Percentiles rank a stretch among this genome's conserved stretches.
Evolutionary conservation across 2,797 vertebrate species (phyloP).

Genomic region (Poliocrania exsul): DNA sequence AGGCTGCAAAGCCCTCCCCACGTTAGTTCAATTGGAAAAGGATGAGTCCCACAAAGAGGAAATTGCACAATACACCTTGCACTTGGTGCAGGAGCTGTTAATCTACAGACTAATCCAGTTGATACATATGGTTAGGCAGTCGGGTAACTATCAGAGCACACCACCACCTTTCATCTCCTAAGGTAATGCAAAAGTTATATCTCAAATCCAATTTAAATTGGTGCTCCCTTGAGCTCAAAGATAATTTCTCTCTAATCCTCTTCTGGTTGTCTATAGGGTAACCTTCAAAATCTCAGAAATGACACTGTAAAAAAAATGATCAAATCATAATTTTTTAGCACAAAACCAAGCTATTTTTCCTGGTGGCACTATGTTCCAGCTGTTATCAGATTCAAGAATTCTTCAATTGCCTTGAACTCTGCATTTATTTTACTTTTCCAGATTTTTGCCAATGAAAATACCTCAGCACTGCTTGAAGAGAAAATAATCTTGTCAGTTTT

Average conservation of each 20-base stretch:
- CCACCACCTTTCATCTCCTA: slow-evolving; percentile 17
- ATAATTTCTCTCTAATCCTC: slow-evolving; percentile 68
- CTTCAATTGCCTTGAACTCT: slow-evolving; percentile 35
- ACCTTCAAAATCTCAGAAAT: slow-evolving; percentile 51
- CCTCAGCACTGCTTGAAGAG: slow-evolving; percentile 20
- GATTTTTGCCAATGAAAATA: slow-evolving; percentile 51
- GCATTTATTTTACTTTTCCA: slow-evolving; percentile 36
- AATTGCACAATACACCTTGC: background rate
- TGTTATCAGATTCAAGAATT: slow-evolving; percentile 35
- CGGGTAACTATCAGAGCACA: slow-evolving; percentile 10
- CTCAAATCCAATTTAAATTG: slow-evolving; percentile 66
- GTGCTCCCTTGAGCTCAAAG: slow-evolving; percentile 56
- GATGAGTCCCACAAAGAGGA: background rate
- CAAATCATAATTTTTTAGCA: slow-evolving; percentile 46
- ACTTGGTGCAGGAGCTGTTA: background rate
- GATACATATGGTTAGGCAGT: slow-evolving; percentile 2
- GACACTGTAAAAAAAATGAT: slow-evolving; percentile 17
- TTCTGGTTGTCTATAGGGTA: slow-evolving; percentile 42
- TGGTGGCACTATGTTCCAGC: slow-evolving; percentile 7
- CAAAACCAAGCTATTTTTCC: slow-evolving; percentile 34
- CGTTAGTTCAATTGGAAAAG: background rate
- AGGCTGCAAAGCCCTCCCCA: background rate
- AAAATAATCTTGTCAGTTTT: slow-evolving; percentile 42
- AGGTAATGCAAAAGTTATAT: slow-evolving; percentile 46
- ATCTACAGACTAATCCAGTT: slow-evolving; percentile 27